Evolutionary conservation across 37 sponge, comb jelly and placozoan species (phyloP).

Genomic region (Axinella damicornis): DNA sequence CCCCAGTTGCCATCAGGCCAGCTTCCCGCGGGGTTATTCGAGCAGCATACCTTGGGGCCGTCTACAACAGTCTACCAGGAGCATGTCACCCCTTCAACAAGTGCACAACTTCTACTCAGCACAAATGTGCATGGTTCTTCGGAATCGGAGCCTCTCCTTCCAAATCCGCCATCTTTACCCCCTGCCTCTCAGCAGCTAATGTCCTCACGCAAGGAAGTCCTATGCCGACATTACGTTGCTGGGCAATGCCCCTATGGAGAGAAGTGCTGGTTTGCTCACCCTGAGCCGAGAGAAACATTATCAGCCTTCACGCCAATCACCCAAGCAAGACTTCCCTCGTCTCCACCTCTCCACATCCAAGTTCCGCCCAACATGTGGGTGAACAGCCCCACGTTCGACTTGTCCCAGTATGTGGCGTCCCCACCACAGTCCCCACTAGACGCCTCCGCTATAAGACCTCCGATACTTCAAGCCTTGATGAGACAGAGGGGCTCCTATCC

Average conservation of each 20-base stretch:
- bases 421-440: conserved; percentile 53
- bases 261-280: conserved; percentile 83
- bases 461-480: background rate
- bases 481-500: background rate
- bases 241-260: conserved; percentile 77
- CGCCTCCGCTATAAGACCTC: background rate
- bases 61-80: too few relatives aligned
- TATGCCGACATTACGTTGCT: conserved; percentile 58
- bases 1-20: too few relatives aligned
- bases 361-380: conserved; percentile 7
- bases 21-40: too few relatives aligned
- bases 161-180: conserved; percentile 14
- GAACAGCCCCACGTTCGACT: background rate
- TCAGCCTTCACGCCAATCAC: too few relatives aligned
- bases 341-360: conserved; percentile 17
- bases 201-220: conserved; percentile 45
- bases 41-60: too few relatives aligned
- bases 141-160: conserved; percentile 30
- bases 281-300: background rate
- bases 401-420: background rate
- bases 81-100: too few relatives aligned
- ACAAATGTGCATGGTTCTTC: too few relatives aligned
- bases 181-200: background rate
- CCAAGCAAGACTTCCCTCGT: background rate
- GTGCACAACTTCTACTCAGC: too few relatives aligned